phyloP scores from a whole-genome alignment of 2,113 vertebrate genomes.

The Tenrec ecaudatus region DNA sequence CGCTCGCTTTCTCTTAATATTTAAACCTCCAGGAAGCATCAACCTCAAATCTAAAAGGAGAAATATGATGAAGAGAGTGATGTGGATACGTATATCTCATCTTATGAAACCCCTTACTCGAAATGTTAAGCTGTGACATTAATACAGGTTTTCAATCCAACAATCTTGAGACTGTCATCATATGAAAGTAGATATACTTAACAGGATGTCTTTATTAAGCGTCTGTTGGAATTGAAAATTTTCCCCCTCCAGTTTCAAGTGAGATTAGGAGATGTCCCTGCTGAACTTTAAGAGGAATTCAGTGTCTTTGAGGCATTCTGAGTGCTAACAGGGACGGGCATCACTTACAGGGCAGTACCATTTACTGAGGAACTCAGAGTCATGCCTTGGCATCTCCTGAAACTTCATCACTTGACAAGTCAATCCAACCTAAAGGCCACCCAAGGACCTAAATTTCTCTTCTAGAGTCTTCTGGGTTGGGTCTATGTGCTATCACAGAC shows the following conservation, averaged over 20 bases:
- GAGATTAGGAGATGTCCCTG: neutral
- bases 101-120: neutral
- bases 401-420: neutral
- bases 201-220: neutral
- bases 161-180: neutral
- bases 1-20: neutral
- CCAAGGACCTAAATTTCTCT: neutral
- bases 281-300: neutral
- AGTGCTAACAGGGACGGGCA: neutral
- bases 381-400: neutral
- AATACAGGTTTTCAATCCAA: neutral
- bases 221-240: neutral
- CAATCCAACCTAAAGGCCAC: neutral
- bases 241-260: neutral
- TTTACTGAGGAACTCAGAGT: neutral
- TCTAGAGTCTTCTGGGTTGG: neutral
- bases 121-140: neutral
- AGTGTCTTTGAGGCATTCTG: neutral
- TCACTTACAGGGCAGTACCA: accelerated
- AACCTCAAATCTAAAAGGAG: neutral
- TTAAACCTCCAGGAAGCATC: neutral
- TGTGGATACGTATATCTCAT: neutral
- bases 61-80: neutral
- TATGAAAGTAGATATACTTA: neutral
- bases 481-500: neutral